These are phyloP conservation scores for Elymnias hypermnestra DNA, from an alignment of 1,140 invertebrate species.

Conservation along the genomic window DNA sequence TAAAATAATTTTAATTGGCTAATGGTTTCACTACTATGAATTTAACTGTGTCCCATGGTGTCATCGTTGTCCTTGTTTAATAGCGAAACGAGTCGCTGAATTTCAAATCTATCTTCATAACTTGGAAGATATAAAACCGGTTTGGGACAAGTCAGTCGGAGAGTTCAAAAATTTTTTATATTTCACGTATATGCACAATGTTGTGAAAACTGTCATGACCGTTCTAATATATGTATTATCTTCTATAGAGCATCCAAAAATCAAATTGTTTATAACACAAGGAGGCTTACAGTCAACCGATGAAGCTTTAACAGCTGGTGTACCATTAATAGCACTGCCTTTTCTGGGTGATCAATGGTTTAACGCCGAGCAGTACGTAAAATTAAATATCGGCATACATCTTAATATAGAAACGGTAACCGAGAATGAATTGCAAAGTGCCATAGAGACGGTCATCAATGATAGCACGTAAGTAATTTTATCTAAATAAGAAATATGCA, in stretches of 20 bases:
- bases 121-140: no score
- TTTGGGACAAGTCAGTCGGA: not conserved
- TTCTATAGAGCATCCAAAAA: conserved; percentile 19
- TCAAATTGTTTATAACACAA: conserved; percentile 23
- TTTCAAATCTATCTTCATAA: not conserved
- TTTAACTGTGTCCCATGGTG: no score
- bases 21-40: no score
- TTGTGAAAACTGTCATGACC: not conserved
- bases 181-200: not conserved
- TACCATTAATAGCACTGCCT: conserved; percentile 24
- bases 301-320: conserved; percentile 13
- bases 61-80: no score
- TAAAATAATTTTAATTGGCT: no score
- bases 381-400: conserved; percentile 6
- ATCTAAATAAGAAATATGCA: no score
- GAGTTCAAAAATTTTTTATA: no score
- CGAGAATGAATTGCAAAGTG: conserved; percentile 63
- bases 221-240: not conserved
- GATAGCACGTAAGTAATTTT: conserved; percentile 3
- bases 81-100: not conserved
- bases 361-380: conserved; percentile 10
- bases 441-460: conserved; percentile 4
- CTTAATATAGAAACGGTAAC: conserved; percentile 31
- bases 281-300: conserved; percentile 18
- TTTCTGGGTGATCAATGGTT: conserved; percentile 31